These are phyloP conservation scores for Guaruba guarouba DNA, from an alignment of 2,113 vertebrate genomes.

Conservation along the genomic window DNA sequence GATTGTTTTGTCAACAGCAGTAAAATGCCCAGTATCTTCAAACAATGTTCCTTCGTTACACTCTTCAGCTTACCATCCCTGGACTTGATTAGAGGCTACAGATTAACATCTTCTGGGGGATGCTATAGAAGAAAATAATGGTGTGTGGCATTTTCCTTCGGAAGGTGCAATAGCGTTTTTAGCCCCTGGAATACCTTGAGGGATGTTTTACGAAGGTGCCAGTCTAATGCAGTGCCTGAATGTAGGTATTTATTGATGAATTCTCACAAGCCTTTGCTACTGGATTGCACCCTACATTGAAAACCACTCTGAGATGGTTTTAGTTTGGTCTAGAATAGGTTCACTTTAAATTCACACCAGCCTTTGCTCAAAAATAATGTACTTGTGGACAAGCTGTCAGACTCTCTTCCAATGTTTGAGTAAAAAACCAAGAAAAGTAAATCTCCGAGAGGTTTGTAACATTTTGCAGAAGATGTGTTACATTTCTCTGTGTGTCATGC, in stretches of 20 bases:
- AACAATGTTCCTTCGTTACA: accelerated
- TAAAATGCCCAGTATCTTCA: neutral
- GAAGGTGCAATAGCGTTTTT: neutral
- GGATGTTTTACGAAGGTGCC: neutral
- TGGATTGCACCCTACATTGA: neutral
- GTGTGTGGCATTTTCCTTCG: neutral
- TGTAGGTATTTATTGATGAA: neutral
- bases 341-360: neutral
- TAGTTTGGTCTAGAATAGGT: neutral
- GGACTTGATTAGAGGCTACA: neutral
- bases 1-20: neutral
- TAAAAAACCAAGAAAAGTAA: neutral
- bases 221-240: neutral
- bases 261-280: neutral
- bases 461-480: neutral
- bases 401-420: neutral
- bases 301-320: neutral
- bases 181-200: neutral
- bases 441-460: neutral
- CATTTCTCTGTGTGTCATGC: neutral
- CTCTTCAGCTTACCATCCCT: neutral
- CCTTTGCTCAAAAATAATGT: neutral
- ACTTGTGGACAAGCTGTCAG: neutral
- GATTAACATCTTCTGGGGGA: neutral
- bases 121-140: neutral